Base-by-base conservation (phyloP, 2,888 invertebrate species). In the Archips xylosteana region DNA sequence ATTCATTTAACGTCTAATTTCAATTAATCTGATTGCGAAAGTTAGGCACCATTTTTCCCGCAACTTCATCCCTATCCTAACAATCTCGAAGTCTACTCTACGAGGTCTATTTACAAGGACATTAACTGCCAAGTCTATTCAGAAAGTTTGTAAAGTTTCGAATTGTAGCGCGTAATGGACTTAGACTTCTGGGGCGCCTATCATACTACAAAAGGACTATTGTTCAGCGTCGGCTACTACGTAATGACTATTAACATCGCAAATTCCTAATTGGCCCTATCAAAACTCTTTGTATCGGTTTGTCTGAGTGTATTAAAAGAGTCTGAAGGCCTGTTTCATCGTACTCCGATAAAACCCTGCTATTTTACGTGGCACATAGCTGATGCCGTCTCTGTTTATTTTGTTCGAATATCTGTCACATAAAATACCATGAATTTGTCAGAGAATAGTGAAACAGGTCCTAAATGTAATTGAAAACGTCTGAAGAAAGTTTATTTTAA, bases 71-170 rank as follows among this genome's bases (percentile, higher is more conserved):
- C 57, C 39, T n/a, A 13, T 32, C 63, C 32, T n/a, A 34, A 61
- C 32, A 61, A 67, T 49, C 23, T 68, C 8, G 39, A 59, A 39
- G 54, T 62, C 61, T 67, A 71, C 51, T 59, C 15, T n/a, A n/a
- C 51, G 70, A 76, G 78, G 82, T 87, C 85, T 87, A 90, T 90
- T 89, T 88, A 83, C 83, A 82, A 84, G 80, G 78, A 87, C 89
- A 89, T 91, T 89, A 88, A 87, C 87, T 83, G 82, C 84, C 84
- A 87, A 87, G 84, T 88, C 88, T 81, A 89, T 91, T 89, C 84
- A 86, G 83, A 82, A 84, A 90, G 88, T 89, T 85, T 75, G 80
- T 75, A 62, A 88, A 91, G 86, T 91, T 89, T 78, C 76, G 80
- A 82, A 88, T 88, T 87, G 87, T 85, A 84, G 81, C 80, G 82